A percentile compares a stretch with the other conserved stretches of the same genome.
These are phyloP conservation scores for Taphrorychus bicolor DNA, from an alignment of 2,888 invertebrate species.

Conservation along the genomic window DNA sequence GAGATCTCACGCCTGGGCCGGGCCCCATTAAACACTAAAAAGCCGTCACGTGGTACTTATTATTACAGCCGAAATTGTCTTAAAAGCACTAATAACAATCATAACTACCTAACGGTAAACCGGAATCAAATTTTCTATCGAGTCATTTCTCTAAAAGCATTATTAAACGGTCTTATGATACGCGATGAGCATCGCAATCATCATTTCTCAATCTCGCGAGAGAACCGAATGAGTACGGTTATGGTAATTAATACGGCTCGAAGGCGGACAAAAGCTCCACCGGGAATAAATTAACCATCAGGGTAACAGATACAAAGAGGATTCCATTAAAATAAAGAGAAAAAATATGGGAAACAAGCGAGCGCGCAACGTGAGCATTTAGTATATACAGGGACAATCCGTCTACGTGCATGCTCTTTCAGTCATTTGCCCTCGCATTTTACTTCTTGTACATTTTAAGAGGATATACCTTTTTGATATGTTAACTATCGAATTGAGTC, in stretches of 20 bases:
- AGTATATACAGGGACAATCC: constrained; percentile 18
- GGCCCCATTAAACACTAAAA: no score
- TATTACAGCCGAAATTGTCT: background rate
- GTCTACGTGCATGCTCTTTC: constrained; percentile 22
- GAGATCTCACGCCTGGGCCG: no score
- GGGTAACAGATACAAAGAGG: constrained; percentile 22
- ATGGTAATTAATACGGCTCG: constrained; percentile 11
- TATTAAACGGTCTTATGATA: background rate
- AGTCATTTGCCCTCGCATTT: constrained; percentile 27
- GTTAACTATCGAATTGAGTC: no score
- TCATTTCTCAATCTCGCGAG: background rate
- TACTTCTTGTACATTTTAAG: constrained; percentile 18
- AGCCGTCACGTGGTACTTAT: no score
- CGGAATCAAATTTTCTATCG: background rate
- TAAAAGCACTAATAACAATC: background rate
- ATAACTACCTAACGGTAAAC: background rate
- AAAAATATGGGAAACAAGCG: constrained; percentile 17
- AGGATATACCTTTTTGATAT: constrained; percentile 14
- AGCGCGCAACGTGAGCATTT: constrained; percentile 8
- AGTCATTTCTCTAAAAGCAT: background rate
- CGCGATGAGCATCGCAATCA: constrained; percentile 1
- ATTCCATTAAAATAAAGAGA: constrained; percentile 24
- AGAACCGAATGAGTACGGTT: constrained; percentile 2
- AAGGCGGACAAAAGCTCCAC: constrained; percentile 6
- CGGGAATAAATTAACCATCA: constrained; percentile 11